A percentile compares a stretch with the other conserved stretches of the same genome.
Conservation (phyloP, 2,888 invertebrate genomes). For the Ichneumoninae sp. region DNA sequence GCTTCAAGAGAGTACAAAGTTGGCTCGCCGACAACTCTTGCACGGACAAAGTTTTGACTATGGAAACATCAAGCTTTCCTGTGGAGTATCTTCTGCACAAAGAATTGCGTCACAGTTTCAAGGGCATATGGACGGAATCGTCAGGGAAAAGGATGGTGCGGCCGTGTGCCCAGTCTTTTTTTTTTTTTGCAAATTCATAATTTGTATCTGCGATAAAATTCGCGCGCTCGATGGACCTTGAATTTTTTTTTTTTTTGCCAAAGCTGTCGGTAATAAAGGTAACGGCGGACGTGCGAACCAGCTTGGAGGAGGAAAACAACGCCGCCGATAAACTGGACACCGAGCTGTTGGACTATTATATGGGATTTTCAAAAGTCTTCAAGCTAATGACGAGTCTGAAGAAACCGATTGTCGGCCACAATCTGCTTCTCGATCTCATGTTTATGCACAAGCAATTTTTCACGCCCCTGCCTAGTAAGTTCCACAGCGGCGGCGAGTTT, state of each 20-base stretch:
- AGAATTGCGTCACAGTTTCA: conserved; percentile 86
- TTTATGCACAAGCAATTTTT: conserved; percentile 90
- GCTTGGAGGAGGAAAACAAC: conserved; percentile 77
- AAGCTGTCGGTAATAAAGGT: conserved; percentile 80
- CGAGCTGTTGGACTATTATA: conserved; percentile 85
- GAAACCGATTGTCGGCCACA: conserved; percentile 92
- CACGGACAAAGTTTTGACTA: conserved; percentile 75
- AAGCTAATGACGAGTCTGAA: conserved; percentile 86
- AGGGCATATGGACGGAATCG: conserved; percentile 82
- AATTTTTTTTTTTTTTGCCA: background rate
- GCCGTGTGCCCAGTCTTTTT: background rate
- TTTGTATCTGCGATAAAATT: background rate
- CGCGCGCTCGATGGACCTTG: background rate
- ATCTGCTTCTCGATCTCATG: conserved; percentile 89
- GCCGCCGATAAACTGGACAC: conserved; percentile 84
- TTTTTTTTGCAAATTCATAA: background rate
- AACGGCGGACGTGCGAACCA: conserved; percentile 75
- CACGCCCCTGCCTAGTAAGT: conserved; percentile 87
- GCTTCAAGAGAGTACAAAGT: conserved; percentile 76
- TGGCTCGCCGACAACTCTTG: conserved; percentile 79
- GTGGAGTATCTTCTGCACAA: conserved; percentile 87
- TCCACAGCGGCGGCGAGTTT: background rate
- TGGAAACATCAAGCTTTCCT: conserved; percentile 84
- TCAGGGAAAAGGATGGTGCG: conserved; percentile 70
- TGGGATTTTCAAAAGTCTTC: conserved; percentile 90